Conservation (phyloP, 1,140 invertebrate species). For the Eupristina koningsbergeri region DNA sequence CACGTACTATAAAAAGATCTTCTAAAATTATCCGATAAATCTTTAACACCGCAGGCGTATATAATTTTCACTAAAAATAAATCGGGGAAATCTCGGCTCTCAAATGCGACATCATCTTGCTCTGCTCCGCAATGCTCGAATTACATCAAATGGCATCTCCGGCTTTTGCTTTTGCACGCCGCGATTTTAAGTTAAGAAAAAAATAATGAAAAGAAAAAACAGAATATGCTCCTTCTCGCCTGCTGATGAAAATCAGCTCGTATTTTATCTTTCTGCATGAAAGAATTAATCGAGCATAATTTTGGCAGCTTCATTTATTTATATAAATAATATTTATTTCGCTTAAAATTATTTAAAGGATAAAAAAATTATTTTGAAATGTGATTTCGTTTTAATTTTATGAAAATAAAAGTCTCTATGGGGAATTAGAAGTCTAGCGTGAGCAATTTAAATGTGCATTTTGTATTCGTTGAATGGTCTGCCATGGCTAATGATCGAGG, state of each 20-base stretch:
- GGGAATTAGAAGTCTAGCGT: background rate
- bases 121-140: slow-evolving; percentile 35
- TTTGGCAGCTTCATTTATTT: background rate
- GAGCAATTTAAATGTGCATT: no score
- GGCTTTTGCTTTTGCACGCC: background rate
- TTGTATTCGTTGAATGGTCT: no score
- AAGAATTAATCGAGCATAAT: slow-evolving; percentile 3
- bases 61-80: slow-evolving; percentile 48
- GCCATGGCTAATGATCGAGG: no score
- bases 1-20: slow-evolving; percentile 16
- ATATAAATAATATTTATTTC: background rate
- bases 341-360: background rate
- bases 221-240: background rate
- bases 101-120: background rate
- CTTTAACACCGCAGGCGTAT: slow-evolving; percentile 35
- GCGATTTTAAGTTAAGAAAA: background rate
- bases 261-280: background rate
- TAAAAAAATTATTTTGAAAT: background rate
- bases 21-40: slow-evolving; percentile 50
- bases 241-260: background rate
- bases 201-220: background rate
- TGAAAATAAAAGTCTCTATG: background rate
- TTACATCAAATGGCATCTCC: slow-evolving; percentile 18
- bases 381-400: background rate
- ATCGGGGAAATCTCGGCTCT: background rate